Evolutionary conservation across 2,113 vertebrate species (phyloP).

Genomic region (human): GRCh38 chr6:53475501-53476000

Average conservation of each 20-base stretch:
- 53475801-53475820: not conserved
- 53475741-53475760: not conserved
- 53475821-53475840: not conserved
- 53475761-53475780: fast-evolving
- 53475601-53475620: not conserved
- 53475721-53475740: not conserved
- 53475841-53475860: not conserved
- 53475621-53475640: too few relatives aligned
- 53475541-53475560: not conserved
- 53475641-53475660: not conserved
- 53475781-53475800: not conserved
- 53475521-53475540: not conserved
- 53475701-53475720: not conserved
- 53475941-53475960: not conserved
- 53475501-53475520: not conserved
- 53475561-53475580: not conserved
- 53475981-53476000: not conserved
- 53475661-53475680: not conserved
- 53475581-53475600: not conserved
- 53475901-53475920: not conserved
- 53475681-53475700: not conserved
- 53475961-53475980: not conserved
- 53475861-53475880: not conserved
- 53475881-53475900: not conserved
- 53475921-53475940: not conserved